phyloP scores from a whole-genome alignment of 2,797 vertebrate species.

The Sebastes trivittatus region DNA sequence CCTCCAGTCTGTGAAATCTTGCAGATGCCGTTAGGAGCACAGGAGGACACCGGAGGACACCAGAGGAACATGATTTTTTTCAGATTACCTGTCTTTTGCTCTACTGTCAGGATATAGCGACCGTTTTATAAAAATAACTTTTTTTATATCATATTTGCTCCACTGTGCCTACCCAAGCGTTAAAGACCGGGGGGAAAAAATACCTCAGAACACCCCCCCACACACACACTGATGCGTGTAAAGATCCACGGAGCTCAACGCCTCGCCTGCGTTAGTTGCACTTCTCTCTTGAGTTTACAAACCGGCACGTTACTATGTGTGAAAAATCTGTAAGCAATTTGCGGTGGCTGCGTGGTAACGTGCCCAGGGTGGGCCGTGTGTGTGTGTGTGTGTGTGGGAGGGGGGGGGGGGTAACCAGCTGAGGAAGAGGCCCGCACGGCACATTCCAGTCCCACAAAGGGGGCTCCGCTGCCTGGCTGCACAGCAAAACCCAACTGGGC shows the following conservation, averaged over 20 bases:
- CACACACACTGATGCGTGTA: constrained; percentile 45
- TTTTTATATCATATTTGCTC: too few relatives aligned
- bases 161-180: background rate
- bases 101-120: too few relatives aligned
- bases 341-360: constrained; percentile 75
- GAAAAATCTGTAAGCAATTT: constrained; percentile 88
- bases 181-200: background rate
- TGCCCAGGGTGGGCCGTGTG: constrained; percentile 59
- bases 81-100: too few relatives aligned
- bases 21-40: too few relatives aligned
- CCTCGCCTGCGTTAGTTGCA: constrained; percentile 63
- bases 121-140: too few relatives aligned
- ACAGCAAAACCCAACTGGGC: constrained; percentile 25
- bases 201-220: background rate
- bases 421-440: constrained; percentile 69
- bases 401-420: constrained; percentile 17
- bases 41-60: too few relatives aligned
- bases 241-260: constrained; percentile 56
- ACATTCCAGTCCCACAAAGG: constrained; percentile 70
- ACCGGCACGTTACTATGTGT: constrained; percentile 84
- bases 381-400: background rate
- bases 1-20: too few relatives aligned
- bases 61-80: too few relatives aligned
- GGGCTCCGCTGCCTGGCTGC: constrained; percentile 44
- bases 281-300: constrained; percentile 81